These are phyloP conservation scores for Eremophila alpestris DNA, from an alignment of 2,797 vertebrate genomes.

Conservation along the genomic window DNA sequence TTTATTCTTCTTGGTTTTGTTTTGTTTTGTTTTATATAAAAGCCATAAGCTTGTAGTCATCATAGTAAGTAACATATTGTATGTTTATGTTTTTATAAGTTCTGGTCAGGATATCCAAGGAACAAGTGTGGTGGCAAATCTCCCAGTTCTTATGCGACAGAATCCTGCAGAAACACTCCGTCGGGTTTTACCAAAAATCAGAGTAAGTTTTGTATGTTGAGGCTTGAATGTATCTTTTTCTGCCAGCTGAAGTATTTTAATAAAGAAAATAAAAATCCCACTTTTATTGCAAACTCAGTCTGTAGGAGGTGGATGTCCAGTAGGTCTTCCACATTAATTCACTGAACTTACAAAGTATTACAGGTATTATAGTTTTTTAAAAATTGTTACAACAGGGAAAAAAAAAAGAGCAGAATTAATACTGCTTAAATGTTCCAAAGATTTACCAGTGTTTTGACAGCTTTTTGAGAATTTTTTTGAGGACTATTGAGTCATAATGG, in stretches of 20 bases:
- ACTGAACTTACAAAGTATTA: not conserved
- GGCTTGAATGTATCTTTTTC: conserved; percentile 8
- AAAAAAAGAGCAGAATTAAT: not conserved
- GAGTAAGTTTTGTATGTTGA: conserved; percentile 80
- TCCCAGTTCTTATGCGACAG: conserved; percentile 90
- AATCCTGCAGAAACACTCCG: conserved; percentile 93
- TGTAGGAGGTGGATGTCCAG: not conserved
- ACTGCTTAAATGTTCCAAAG: not conserved
- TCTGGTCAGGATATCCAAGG: conserved; percentile 93
- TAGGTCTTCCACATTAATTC: not conserved
- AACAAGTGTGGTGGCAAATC: conserved; percentile 90
- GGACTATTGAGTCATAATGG: not conserved
- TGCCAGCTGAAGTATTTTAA: not conserved
- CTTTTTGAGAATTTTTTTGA: not conserved
- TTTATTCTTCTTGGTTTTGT: not conserved
- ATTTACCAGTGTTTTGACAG: not conserved
- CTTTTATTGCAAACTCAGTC: not conserved
- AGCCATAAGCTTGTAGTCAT: not conserved
- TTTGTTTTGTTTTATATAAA: not conserved
- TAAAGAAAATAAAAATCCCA: not conserved
- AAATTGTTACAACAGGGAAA: not conserved
- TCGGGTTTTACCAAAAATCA: conserved; percentile 92
- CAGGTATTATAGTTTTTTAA: not conserved
- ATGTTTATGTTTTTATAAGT: conserved; percentile 75
- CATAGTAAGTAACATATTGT: conserved; percentile 8